Evolutionary conservation across 2,797 vertebrate species (phyloP), one percentile per base, ranked within the genome.

Genomic region (Phataginus tetradactyla): DNA sequence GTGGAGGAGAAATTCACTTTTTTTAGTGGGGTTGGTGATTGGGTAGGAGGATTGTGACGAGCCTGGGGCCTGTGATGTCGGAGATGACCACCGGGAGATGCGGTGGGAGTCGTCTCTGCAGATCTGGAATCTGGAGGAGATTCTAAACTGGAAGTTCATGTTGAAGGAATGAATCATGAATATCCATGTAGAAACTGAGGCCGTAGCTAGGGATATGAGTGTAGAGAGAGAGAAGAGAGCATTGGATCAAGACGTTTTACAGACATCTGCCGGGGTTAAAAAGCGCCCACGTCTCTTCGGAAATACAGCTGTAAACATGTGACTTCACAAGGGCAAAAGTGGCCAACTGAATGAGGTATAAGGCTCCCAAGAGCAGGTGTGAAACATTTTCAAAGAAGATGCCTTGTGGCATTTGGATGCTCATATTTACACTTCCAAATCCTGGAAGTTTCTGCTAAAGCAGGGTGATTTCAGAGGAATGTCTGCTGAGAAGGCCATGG

Each of bases 131-230:
- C n/a, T 20, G 29, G 29, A 84, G 53, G 14, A 39, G n/a, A 29
- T 0, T 42, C 37, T 49, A 29, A 81, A 10, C 29, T 25, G 68
- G 42, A 69, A 14, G 37, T 6, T 2, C 0, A 0, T 14, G 5
- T 14, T 27, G 2, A 2, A 78, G 32, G 25, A 71, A 55, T 4
- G 15, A 39, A 20, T 8, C 1, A 3, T 2, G 23, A 27, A 45
- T 1, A 17, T n/a, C 6, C 11, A 5, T 7, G 29, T 14, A 32
- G 53, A 63, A 75, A 75, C 9, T 1, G 14, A 63, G 23, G n/a
- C 27, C 7, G 4, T 7, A 14, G 10, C 5, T 25, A 5, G 74
- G 64, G 81, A 34, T n/a, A 27, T n/a, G 80, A 21, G 51, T 27
- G 1, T 7, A 39, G 27, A 1, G 8, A 5, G 39, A 45, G 34